These are phyloP conservation scores for Monodelphis domestica DNA, from an alignment of 2,797 vertebrate species.

Conservation along the genomic window DNA sequence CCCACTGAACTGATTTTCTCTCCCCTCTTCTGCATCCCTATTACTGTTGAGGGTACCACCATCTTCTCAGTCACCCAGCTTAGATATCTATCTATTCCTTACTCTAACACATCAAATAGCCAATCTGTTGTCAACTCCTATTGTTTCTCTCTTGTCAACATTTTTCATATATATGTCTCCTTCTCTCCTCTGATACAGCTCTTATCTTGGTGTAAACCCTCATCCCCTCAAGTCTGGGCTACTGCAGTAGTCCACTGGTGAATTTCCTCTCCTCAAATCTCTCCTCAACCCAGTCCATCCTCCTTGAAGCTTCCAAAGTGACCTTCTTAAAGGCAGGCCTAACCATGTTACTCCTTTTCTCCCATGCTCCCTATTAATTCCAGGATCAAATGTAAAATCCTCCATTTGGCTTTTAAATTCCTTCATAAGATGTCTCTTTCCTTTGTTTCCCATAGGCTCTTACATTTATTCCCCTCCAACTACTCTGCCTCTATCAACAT, in stretches of 20 bases:
- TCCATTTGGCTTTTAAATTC: background rate
- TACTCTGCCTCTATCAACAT: background rate
- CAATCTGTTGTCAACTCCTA: too few relatives aligned
- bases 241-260: background rate
- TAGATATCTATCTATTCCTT: background rate
- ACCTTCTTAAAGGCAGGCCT: background rate
- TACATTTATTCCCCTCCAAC: background rate
- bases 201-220: too few relatives aligned
- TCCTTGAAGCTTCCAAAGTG: background rate
- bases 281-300: background rate
- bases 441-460: background rate
- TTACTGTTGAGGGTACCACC: background rate
- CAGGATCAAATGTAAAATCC: background rate
- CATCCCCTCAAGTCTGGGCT: background rate
- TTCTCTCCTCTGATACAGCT: background rate
- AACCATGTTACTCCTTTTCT: background rate
- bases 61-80: background rate
- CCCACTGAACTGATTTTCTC: too few relatives aligned
- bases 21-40: background rate
- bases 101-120: background rate
- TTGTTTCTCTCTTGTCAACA: too few relatives aligned
- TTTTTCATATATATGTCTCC: background rate
- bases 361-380: background rate
- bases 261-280: background rate
- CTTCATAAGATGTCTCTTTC: background rate